Evolutionary conservation across 2,113 vertebrate species (phyloP), one percentile per base, ranked within the genome.

Genomic region (Arenaria interpres): DNA sequence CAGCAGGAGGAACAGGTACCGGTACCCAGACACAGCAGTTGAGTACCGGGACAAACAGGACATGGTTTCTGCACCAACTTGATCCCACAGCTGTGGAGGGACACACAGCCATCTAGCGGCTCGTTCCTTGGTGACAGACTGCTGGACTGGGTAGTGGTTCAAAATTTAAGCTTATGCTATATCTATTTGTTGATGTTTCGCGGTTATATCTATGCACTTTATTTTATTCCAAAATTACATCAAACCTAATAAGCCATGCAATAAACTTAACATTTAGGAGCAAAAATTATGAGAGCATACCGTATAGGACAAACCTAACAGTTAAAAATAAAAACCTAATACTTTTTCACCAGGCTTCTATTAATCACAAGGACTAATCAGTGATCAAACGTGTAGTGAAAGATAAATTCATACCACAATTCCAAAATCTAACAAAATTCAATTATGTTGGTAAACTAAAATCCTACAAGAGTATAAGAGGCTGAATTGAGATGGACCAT

Each of bases 81-180:
- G 10, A 20, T 41, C 28, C 57, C 32, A 3, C 41, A 13, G 68
- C 74, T 6, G 41, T 3, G 28, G n/a, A 30, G 17, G 45, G 39
- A 18, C 18, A 33, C 71, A 45, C 33, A 37, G 81, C 68, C 90
- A 93, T 21, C 82, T 62, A 84, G 24, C 1, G 81, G 75, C 50
- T 45, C 3, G 11, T 39, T 20, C n/a, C 48, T 54, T 1, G 0
- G 9, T 2, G 12, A 30, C 14, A 67, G 14, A 33, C 13, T 21
- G 54, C 35, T 46, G 69, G 43, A 5, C 11, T 64, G 12, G 30
- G 4, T 7, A 7, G 37, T 4, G 18, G 5, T 14, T 28, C 53
- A 35, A 4, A 39, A 19, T 37, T 39, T 18, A 80, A 66, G 45
- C 33, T 81, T 32, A 4, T 3, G 6, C 25, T 21, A 0, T 11